These are phyloP conservation scores for Criorhina ranunculi DNA, from an alignment of 2,888 invertebrate species.

Conservation along the genomic window DNA sequence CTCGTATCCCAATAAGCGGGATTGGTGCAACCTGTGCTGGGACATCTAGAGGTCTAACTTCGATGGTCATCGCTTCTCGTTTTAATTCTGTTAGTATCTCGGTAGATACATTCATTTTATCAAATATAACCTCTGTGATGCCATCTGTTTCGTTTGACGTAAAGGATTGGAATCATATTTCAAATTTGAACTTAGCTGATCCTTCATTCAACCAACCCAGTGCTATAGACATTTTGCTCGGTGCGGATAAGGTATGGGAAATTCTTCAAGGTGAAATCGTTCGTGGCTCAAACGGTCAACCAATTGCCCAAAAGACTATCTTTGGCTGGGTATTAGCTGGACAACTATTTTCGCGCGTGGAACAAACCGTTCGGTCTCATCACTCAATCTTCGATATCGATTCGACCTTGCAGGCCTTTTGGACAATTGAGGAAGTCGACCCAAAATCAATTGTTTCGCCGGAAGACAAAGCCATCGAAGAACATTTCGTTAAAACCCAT, in stretches of 20 bases:
- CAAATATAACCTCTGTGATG: neutral
- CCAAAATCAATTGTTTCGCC: constrained; percentile 12
- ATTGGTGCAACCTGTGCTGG: constrained; percentile 29
- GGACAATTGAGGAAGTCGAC: constrained; percentile 9
- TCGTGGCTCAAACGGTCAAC: neutral
- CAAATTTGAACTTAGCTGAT: constrained; percentile 20
- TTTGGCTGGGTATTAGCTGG: constrained; percentile 25
- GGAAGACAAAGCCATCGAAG: constrained; percentile 31
- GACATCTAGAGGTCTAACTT: constrained; percentile 14
- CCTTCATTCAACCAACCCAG: constrained; percentile 2
- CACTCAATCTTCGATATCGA: constrained; percentile 19
- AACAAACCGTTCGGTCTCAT: constrained; percentile 1
- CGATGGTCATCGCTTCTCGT: constrained; percentile 1
- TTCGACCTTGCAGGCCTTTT: constrained; percentile 5
- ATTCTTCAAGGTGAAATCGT: constrained; percentile 1
- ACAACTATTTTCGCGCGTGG: neutral
- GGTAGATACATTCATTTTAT: constrained; percentile 32
- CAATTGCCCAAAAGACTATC: constrained; percentile 34
- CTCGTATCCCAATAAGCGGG: constrained; percentile 34
- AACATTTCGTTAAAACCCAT: constrained; percentile 35
- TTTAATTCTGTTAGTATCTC: constrained; percentile 11
- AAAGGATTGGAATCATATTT: constrained; percentile 39
- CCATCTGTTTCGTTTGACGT: constrained; percentile 22
- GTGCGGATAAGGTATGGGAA: constrained; percentile 32
- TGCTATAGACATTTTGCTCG: constrained; percentile 26